A percentile compares a stretch with the other conserved stretches of the same genome.
phyloP scores from a whole-genome alignment of 2,113 vertebrate genomes.

The Pollimyrus isidori region DNA sequence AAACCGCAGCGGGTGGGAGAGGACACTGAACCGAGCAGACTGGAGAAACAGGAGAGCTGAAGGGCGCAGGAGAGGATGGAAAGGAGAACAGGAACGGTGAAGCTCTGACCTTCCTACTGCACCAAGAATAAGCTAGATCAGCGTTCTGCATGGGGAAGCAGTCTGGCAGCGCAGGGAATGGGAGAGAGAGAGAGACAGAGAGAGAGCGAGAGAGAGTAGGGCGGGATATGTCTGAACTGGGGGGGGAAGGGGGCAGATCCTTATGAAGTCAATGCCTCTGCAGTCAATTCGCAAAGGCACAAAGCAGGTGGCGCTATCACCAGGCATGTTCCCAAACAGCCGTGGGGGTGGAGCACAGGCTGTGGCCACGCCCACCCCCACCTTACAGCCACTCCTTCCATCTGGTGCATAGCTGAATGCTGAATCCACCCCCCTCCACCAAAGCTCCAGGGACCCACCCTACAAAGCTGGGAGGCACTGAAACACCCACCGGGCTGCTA shows the following conservation, averaged over 20 bases:
- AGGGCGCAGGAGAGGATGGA: neutral
- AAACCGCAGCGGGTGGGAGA: neutral
- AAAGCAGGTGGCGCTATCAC: neutral
- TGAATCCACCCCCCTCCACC: neutral
- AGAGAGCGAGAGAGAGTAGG: neutral
- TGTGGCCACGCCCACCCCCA: neutral
- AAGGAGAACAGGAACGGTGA: neutral
- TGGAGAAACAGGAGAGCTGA: neutral
- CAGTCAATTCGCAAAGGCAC: neutral
- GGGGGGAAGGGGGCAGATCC: neutral
- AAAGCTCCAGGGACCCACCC: neutral
- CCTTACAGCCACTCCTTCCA: neutral
- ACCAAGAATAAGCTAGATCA: neutral
- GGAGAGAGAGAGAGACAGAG: neutral
- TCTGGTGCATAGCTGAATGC: neutral
- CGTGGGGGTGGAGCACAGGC: neutral
- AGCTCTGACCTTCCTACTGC: constrained; percentile 11
- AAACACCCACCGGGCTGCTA: neutral
- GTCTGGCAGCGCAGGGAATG: neutral
- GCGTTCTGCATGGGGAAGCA: neutral
- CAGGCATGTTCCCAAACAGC: neutral
- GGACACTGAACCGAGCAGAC: neutral
- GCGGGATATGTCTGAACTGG: neutral
- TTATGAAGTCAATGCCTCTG: neutral
- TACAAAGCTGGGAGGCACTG: neutral